Conservation (phyloP, 1,140 invertebrate species). For the Drosophila ogumai region DNA sequence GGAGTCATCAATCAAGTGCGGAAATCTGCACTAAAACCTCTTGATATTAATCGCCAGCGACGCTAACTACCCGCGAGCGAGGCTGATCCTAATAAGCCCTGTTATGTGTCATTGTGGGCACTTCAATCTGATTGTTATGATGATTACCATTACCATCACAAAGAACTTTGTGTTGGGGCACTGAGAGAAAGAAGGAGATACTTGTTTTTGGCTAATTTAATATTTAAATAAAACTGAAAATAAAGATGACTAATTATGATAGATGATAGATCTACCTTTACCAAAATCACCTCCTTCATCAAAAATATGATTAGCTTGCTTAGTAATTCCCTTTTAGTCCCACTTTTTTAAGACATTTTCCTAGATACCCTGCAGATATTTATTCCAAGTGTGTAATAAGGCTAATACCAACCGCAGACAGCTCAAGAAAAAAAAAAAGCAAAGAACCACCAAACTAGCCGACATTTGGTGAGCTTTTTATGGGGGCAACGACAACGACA, state of each 20-base stretch:
- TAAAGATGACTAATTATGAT: no score
- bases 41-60: slow-evolving; percentile 24
- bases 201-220: no score
- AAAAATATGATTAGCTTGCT: not conserved
- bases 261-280: not conserved
- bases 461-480: slow-evolving; percentile 64
- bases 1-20: slow-evolving; percentile 17
- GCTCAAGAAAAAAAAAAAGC: not conserved
- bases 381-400: slow-evolving; percentile 53
- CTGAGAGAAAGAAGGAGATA: not conserved
- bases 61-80: slow-evolving; percentile 15
- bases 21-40: slow-evolving; percentile 34
- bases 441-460: slow-evolving; percentile 45
- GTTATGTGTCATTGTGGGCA: slow-evolving; percentile 39
- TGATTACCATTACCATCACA: slow-evolving; percentile 52
- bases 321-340: not conserved
- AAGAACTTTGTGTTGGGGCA: not conserved
- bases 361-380: not conserved
- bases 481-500: slow-evolving; percentile 18
- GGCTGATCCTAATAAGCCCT: slow-evolving; percentile 44
- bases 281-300: not conserved
- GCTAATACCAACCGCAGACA: slow-evolving; percentile 51
- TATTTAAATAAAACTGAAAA: no score
- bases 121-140: slow-evolving; percentile 58
- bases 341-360: not conserved